Evolutionary conservation across 2,888 invertebrate genomes (phyloP).

Genomic region (Antheraea assamensis): DNA sequence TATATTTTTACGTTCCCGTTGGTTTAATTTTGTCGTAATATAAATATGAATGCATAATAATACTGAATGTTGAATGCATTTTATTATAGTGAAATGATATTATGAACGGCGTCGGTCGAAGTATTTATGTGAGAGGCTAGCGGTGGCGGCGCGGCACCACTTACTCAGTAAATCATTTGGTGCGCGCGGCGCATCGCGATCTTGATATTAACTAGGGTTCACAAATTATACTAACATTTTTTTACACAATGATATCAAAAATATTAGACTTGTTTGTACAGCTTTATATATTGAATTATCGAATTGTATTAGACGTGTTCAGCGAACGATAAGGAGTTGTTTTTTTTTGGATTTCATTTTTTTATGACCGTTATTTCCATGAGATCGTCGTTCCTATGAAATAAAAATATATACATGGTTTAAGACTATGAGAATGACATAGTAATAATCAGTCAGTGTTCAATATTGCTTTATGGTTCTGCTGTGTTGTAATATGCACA

Average conservation of each 20-base stretch:
- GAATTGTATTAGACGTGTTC: no score
- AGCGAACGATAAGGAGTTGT: neutral
- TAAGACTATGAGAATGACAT: neutral
- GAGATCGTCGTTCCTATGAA: neutral
- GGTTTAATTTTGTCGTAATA: neutral
- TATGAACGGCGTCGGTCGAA: neutral
- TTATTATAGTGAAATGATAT: neutral
- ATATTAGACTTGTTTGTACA: no score
- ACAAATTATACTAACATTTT: neutral
- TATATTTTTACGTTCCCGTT: neutral
- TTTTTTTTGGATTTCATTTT: neutral
- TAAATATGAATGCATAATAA: neutral
- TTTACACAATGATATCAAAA: neutral
- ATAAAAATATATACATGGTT: neutral
- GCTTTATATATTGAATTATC: no score
- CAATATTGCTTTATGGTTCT: neutral
- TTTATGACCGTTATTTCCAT: neutral
- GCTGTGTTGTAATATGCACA: neutral
- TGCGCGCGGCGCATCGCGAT: conserved; percentile 33
- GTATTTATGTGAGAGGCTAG: neutral
- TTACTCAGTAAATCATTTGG: conserved; percentile 14
- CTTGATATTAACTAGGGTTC: conserved; percentile 9
- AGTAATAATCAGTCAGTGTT: neutral
- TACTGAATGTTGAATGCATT: neutral
- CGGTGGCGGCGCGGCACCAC: neutral